Percentiles rank a stretch among this genome's conserved stretches.
phyloP scores from a whole-genome alignment of 2,113 vertebrate species.

The Pelobates fuscus region DNA sequence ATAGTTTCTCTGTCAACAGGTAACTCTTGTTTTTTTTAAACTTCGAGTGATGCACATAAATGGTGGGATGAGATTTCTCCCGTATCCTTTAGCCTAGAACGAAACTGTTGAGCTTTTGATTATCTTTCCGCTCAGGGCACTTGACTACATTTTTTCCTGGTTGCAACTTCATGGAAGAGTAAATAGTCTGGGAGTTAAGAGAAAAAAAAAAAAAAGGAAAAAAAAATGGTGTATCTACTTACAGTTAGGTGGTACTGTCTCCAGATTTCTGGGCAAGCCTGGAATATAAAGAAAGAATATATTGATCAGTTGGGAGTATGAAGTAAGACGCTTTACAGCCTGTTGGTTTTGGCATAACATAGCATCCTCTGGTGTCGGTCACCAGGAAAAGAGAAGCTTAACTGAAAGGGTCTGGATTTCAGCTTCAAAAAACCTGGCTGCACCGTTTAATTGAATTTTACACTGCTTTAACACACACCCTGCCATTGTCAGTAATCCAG shows the following conservation, averaged over 20 bases:
- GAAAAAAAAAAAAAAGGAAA: constrained; percentile 81
- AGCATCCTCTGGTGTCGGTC: constrained; percentile 80
- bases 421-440: constrained; percentile 83
- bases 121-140: constrained; percentile 74
- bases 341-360: constrained; percentile 87
- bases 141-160: constrained; percentile 79
- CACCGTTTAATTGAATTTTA: constrained; percentile 89
- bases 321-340: constrained; percentile 87
- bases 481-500: constrained; percentile 77
- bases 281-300: constrained; percentile 73
- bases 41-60: not conserved
- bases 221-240: constrained; percentile 84
- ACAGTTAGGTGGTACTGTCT: constrained; percentile 98
- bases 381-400: constrained; percentile 86
- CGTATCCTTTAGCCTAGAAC: constrained; percentile 14
- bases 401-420: constrained; percentile 84
- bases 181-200: constrained; percentile 74
- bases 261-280: constrained; percentile 98
- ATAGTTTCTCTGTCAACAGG: too few relatives aligned
- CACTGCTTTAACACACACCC: constrained; percentile 84
- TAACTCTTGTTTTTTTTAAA: too few relatives aligned
- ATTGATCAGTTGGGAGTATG: constrained; percentile 82
- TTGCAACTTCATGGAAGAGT: constrained; percentile 78
- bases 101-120: constrained; percentile 73
- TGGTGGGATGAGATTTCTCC: not conserved